Evolutionary conservation across 2,888 invertebrate species (phyloP), one percentile per base, ranked within the genome.

Genomic region (Ptilodon capucinus): DNA sequence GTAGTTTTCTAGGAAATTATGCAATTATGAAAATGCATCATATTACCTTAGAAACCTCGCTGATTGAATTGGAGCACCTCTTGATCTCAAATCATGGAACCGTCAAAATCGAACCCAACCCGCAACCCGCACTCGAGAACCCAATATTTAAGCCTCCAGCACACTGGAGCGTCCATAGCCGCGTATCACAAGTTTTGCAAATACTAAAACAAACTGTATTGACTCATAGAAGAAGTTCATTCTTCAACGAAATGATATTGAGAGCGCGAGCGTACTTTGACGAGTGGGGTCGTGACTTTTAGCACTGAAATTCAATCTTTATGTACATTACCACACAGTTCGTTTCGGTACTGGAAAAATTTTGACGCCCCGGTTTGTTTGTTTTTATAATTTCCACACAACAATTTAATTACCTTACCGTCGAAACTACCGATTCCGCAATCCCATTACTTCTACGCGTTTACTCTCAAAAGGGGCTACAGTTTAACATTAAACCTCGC

Each of bases 401-500:
- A 70, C 74, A 76, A 79, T 76, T 78, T 75, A 76, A 80, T 79
- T 77, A 72, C 70, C 72, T 77, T 79, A 73, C 65, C 68, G 70
- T 75, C 76, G 74, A 76, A 79, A 79, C 78, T 80, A 78, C 76
- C 78, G 76, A 82, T 80, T 75, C 74, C 76, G 74, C 85, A 85
- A 88, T 82, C 81, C 67, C 72, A 85, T 88, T 87, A 86, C 78
- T 87, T 86, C 86, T 83, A 84, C 83, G 72, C 81, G 82, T 87
- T 86, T 88, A 85, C 84, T 74, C 73, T 79, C 77, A 76, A 84
- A 86, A 88, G 87, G 78, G 87, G 86, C 82, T 86, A 86, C 87
- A 85, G 85, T 87, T 82, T 79, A 79, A 81, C 76, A 76, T 83
- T 79, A 75, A 79, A 81, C 77, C 75, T 75, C 76, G 76, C 76